phyloP scores from a whole-genome alignment of 2,113 vertebrate genomes.

The Oceanodroma tethys region DNA sequence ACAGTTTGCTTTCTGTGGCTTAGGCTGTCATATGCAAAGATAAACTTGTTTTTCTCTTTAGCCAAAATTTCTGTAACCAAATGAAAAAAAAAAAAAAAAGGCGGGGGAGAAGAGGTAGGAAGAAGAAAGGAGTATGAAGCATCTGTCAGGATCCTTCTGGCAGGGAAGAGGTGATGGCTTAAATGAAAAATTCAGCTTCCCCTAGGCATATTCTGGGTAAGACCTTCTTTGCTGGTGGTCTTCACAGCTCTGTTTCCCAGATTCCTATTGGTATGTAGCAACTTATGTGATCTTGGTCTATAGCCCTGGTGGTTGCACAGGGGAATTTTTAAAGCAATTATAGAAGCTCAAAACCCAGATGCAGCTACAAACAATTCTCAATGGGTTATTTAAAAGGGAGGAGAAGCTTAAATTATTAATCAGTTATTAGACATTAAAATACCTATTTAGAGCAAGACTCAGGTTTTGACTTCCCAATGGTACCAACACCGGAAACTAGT shows the following conservation, averaged over 20 bases:
- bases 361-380: neutral
- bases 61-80: neutral
- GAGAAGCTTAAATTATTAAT: constrained; percentile 13
- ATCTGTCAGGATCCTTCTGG: neutral
- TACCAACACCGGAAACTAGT: neutral
- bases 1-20: neutral
- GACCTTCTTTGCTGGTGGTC: neutral
- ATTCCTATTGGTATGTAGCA: neutral
- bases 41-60: neutral
- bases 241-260: neutral
- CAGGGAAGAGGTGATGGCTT: neutral
- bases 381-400: constrained; percentile 4
- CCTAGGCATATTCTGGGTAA: neutral
- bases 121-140: neutral
- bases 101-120: neutral
- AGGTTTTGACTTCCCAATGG: neutral
- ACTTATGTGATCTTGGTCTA: neutral
- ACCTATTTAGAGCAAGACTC: neutral
- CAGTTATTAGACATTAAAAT: constrained; percentile 5
- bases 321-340: neutral
- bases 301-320: neutral
- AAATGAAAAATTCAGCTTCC: neutral
- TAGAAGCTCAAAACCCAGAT: neutral
- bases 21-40: neutral
- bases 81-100: neutral